Conservation (phyloP, 2,113 vertebrate species). For the Leptocoma aspasia region DNA sequence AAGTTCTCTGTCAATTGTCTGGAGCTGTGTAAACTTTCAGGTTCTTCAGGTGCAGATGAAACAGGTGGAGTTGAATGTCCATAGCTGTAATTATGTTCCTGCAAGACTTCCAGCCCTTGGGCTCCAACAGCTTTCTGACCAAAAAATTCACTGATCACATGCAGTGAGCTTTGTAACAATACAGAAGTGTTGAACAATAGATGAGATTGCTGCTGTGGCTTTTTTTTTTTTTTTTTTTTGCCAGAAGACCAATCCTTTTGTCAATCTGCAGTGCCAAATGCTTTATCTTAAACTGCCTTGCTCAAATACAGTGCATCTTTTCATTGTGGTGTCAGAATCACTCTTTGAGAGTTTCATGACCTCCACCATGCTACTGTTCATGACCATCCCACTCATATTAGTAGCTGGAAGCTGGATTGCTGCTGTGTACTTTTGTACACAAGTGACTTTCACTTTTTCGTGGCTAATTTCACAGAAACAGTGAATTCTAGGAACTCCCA, state of each 20-base stretch:
- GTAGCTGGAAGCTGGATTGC: background rate
- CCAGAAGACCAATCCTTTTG: background rate
- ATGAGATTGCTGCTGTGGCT: background rate
- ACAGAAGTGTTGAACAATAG: background rate
- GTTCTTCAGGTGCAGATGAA: background rate
- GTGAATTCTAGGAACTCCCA: background rate
- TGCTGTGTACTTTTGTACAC: background rate
- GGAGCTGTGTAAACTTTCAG: background rate
- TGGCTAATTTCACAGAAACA: background rate
- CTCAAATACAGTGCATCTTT: background rate
- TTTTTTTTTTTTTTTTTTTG: background rate
- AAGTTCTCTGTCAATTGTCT: background rate
- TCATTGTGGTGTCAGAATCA: background rate
- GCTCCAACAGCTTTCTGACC: background rate
- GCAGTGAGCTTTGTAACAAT: background rate
- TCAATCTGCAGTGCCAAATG: background rate
- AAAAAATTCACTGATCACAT: background rate
- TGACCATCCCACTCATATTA: background rate
- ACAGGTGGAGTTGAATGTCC: background rate
- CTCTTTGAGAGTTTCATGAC: background rate
- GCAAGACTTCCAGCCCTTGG: background rate
- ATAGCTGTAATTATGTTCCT: background rate
- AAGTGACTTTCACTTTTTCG: background rate
- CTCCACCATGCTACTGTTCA: background rate
- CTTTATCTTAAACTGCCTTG: background rate